These are phyloP conservation scores for Cheiracanthium punctorium DNA, from an alignment of 2,888 invertebrate species.

Conservation along the genomic window DNA sequence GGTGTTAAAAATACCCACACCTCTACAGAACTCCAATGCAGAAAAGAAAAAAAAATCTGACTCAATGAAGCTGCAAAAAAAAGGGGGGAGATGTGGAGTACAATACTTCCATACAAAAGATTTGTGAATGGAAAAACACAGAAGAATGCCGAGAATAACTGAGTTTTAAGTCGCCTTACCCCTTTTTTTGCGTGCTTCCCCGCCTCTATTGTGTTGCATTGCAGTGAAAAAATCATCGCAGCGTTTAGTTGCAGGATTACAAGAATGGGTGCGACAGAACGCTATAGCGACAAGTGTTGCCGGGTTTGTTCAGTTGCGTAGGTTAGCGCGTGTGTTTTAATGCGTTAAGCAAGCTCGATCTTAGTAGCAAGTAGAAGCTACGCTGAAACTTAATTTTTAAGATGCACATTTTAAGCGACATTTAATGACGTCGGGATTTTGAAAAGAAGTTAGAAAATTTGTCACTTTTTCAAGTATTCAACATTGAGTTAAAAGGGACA, in stretches of 20 bases:
- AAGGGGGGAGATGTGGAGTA: slow-evolving; percentile 47
- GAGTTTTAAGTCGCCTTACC: background rate
- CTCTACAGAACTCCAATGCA: background rate
- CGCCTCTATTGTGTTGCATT: background rate
- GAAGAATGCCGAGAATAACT: background rate
- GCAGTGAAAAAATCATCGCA: background rate
- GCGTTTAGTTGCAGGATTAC: background rate
- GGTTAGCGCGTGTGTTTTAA: too few relatives aligned
- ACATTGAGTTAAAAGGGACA: too few relatives aligned
- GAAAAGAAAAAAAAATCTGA: slow-evolving; percentile 41
- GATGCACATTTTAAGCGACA: too few relatives aligned
- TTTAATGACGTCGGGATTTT: too few relatives aligned
- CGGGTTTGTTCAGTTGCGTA: too few relatives aligned
- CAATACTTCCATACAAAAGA: slow-evolving; percentile 28
- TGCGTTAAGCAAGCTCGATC: too few relatives aligned
- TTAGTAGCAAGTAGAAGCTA: too few relatives aligned
- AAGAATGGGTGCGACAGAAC: too few relatives aligned
- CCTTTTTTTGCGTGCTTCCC: background rate
- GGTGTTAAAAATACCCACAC: background rate
- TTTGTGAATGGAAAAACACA: background rate
- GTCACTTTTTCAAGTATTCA: too few relatives aligned
- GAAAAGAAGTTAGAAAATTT: too few relatives aligned
- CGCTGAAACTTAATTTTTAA: too few relatives aligned
- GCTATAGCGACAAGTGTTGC: too few relatives aligned
- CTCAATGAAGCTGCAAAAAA: slow-evolving; percentile 51